Percentiles rank a stretch among this genome's conserved stretches.
phyloP scores from a whole-genome alignment of 2,113 vertebrate species.

The Vanacampus margaritifer region DNA sequence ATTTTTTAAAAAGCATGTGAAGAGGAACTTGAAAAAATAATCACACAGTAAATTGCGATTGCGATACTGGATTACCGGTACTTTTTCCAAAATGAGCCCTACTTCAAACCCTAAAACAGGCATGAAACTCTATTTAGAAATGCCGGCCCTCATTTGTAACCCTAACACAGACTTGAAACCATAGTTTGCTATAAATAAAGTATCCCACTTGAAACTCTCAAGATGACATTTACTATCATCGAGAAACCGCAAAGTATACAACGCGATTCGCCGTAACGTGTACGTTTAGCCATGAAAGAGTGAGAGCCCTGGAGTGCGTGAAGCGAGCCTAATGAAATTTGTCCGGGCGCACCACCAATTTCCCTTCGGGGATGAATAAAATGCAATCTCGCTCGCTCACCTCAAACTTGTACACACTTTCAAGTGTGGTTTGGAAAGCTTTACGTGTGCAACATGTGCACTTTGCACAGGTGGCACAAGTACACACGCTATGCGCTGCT shows the following conservation, averaged over 20 bases:
- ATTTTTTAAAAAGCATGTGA: too few species aligned
- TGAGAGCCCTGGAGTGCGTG: not conserved
- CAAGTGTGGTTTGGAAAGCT: not conserved
- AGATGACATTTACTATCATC: not conserved
- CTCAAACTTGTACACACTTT: not conserved
- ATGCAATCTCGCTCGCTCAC: not conserved
- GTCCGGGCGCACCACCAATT: not conserved
- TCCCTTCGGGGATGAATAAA: constrained; percentile 2
- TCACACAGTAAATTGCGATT: too few species aligned
- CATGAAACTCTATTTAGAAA: not conserved
- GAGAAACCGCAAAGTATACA: not conserved
- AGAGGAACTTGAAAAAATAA: too few species aligned
- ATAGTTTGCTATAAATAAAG: not conserved
- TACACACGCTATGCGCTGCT: not conserved
- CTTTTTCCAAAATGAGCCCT: too few species aligned
- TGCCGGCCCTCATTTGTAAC: not conserved
- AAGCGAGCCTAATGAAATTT: constrained; percentile 5
- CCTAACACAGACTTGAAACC: too few species aligned
- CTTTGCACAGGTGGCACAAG: not conserved
- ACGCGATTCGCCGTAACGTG: not conserved
- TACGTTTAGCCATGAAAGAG: constrained; percentile 5
- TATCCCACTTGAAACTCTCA: not conserved
- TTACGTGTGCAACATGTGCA: not conserved
- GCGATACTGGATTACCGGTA: too few species aligned
- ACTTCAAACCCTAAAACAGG: too few species aligned